Percentiles rank a stretch among this genome's conserved stretches.
Conservation (phyloP, 2,113 vertebrate genomes). For the Siniperca knerii region DNA sequence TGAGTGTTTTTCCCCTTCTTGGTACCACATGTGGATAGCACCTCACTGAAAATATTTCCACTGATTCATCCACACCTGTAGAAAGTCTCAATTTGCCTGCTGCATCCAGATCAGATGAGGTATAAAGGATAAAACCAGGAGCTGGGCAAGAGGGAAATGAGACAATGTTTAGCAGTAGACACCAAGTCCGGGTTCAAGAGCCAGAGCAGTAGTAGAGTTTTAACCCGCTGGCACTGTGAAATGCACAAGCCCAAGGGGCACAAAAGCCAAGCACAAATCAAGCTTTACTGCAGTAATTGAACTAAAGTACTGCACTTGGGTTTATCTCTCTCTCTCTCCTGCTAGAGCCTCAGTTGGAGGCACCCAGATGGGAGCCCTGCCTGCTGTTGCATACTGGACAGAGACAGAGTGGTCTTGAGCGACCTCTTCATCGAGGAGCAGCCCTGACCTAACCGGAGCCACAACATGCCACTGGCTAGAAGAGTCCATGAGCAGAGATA, state of each 20-base stretch:
- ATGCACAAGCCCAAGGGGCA: constrained; percentile 17
- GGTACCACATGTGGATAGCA: background rate
- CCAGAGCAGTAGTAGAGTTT: constrained; percentile 12
- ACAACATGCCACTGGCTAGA: background rate
- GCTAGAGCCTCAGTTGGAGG: constrained; percentile 15
- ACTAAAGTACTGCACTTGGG: constrained; percentile 44
- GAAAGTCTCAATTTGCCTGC: constrained; percentile 22
- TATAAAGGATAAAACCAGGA: constrained; percentile 17
- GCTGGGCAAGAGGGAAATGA: background rate
- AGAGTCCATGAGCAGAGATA: background rate
- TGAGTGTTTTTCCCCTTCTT: background rate
- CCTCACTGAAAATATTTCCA: background rate
- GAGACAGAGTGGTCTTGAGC: constrained; percentile 11
- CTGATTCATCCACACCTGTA: constrained; percentile 28
- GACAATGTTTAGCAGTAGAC: constrained; percentile 6
- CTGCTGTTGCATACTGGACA: constrained; percentile 33
- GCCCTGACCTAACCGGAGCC: constrained; percentile 13
- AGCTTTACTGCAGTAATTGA: constrained; percentile 49
- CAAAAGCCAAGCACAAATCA: constrained; percentile 48
- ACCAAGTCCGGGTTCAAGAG: constrained; percentile 30
- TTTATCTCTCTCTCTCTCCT: constrained; percentile 25
- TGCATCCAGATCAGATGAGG: constrained; percentile 3
- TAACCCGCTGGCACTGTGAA: constrained; percentile 32
- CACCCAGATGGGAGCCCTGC: constrained; percentile 25
- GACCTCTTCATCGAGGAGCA: constrained; percentile 29